A percentile compares a stretch with the other conserved stretches of the same genome.
These are phyloP conservation scores for Megamerina dolium DNA, from an alignment of 2,888 invertebrate species.

Conservation along the genomic window DNA sequence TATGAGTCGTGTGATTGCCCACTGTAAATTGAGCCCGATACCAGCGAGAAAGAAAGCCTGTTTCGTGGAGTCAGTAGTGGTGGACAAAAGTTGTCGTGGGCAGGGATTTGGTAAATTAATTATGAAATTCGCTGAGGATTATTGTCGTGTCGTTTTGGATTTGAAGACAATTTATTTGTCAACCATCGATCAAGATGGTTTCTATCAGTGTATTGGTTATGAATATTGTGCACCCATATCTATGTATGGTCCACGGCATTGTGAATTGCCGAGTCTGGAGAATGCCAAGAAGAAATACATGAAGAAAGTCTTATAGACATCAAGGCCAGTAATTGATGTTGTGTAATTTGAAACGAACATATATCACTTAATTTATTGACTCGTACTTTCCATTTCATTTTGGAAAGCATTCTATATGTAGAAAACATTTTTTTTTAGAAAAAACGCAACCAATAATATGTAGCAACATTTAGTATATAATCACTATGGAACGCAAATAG, in stretches of 20 bases:
- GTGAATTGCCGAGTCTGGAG: slow-evolving; percentile 45
- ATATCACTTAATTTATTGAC: too few species aligned
- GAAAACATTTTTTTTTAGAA: too few species aligned
- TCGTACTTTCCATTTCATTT: too few species aligned
- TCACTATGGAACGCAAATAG: background rate
- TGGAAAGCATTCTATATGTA: too few species aligned
- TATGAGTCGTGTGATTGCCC: slow-evolving; percentile 61
- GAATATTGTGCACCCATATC: slow-evolving; percentile 62
- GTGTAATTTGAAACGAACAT: too few species aligned
- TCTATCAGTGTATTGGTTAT: slow-evolving; percentile 71
- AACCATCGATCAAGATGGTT: slow-evolving; percentile 68
- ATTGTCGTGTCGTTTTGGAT: slow-evolving; percentile 58
- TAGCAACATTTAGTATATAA: slow-evolving; percentile 6
- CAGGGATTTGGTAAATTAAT: slow-evolving; percentile 70
- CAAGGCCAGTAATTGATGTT: slow-evolving; percentile 35
- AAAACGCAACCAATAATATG: too few species aligned
- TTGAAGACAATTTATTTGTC: slow-evolving; percentile 63
- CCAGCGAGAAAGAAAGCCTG: slow-evolving; percentile 65
- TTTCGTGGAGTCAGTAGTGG: slow-evolving; percentile 78
- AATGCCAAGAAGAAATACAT: slow-evolving; percentile 48
- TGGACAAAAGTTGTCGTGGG: slow-evolving; percentile 63
- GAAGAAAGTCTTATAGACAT: slow-evolving; percentile 47
- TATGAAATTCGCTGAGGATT: slow-evolving; percentile 69
- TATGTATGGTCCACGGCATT: slow-evolving; percentile 57
- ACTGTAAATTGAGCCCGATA: slow-evolving; percentile 71